Conservation (phyloP, 1,140 invertebrate species). For the Asobara japonica region DNA sequence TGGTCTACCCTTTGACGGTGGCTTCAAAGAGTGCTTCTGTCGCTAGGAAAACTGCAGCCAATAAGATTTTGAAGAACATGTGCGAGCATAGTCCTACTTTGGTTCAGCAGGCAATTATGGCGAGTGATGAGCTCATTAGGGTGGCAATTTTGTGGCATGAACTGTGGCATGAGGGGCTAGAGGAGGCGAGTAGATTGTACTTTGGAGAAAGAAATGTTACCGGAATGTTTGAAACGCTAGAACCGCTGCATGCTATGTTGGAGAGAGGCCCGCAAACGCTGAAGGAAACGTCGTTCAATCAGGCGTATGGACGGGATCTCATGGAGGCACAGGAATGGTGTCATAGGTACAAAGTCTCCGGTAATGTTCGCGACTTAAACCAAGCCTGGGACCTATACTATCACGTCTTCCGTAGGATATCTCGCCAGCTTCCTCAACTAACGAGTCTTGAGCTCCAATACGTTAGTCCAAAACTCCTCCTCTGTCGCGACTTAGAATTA, state of each 20-base stretch:
- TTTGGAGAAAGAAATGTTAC: slow-evolving; percentile 95
- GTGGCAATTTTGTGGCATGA: slow-evolving; percentile 99
- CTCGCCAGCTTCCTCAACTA: slow-evolving; percentile 90
- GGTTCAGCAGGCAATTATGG: slow-evolving; percentile 93
- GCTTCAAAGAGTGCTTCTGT: slow-evolving; percentile 93
- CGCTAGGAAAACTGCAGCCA: slow-evolving; percentile 88
- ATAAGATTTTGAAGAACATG: slow-evolving; percentile 96
- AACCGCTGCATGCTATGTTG: slow-evolving; percentile 94
- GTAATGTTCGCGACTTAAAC: slow-evolving; percentile 90
- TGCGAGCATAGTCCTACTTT: slow-evolving; percentile 91
- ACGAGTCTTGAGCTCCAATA: slow-evolving; percentile 93
- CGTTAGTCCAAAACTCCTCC: slow-evolving; percentile 91
- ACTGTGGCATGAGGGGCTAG: slow-evolving; percentile 97
- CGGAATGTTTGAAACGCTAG: slow-evolving; percentile 95
- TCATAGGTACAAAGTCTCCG: slow-evolving; percentile 83
- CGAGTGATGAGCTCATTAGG: slow-evolving; percentile 96
- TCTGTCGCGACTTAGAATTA: slow-evolving; percentile 91
- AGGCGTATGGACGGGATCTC: slow-evolving; percentile 94
- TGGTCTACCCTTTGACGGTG: slow-evolving; percentile 97
- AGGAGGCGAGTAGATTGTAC: slow-evolving; percentile 95
- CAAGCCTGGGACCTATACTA: slow-evolving; percentile 99
- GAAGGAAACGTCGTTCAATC: slow-evolving; percentile 97
- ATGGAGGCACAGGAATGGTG: slow-evolving; percentile 96
- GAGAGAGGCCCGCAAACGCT: slow-evolving; percentile 93
- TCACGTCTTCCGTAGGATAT: slow-evolving; percentile 95